Percentiles rank a stretch among this genome's conserved stretches.
phyloP scores from a whole-genome alignment of 2,888 invertebrate species.

The Strigamia maritima region DNA sequence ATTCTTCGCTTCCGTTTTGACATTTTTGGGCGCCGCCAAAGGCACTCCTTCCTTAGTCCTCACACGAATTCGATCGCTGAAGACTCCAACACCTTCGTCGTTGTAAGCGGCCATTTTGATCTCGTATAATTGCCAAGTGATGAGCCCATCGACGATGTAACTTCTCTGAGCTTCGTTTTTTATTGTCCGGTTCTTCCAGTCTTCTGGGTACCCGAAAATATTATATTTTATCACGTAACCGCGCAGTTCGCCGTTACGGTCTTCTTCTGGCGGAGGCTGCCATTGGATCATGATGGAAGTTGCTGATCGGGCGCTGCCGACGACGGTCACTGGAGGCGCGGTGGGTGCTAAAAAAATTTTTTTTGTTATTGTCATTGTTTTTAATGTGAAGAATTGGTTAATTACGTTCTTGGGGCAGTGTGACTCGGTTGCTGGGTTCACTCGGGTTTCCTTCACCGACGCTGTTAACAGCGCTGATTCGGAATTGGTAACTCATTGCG shows the following conservation, averaged over 20 bases:
- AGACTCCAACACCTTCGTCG: conserved; percentile 91
- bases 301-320: conserved; percentile 88
- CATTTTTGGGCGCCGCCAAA: conserved; percentile 82
- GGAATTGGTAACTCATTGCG: conserved; percentile 91
- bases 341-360: conserved; percentile 72
- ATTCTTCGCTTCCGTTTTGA: conserved; percentile 73
- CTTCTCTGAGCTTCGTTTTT: conserved; percentile 89
- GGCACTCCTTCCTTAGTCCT: conserved; percentile 96
- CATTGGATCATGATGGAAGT: conserved; percentile 95
- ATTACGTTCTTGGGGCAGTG: conserved; percentile 92
- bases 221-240: conserved; percentile 91
- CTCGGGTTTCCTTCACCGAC: conserved; percentile 93
- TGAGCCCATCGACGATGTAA: conserved; percentile 84
- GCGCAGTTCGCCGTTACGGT: conserved; percentile 88
- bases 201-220: conserved; percentile 79
- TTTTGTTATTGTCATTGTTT: not conserved
- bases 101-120: conserved; percentile 96
- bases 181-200: conserved; percentile 87
- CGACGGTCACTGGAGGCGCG: conserved; percentile 90
- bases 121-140: conserved; percentile 96
- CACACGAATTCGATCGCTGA: conserved; percentile 83
- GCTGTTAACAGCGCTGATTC: conserved; percentile 93
- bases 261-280: conserved; percentile 92
- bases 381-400: too few relatives aligned
- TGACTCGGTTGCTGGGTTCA: conserved; percentile 81